A percentile compares a stretch with the other conserved stretches of the same genome.
Evolutionary conservation across 2,113 vertebrate species (phyloP).

Genomic region (Lophura nycthemera): DNA sequence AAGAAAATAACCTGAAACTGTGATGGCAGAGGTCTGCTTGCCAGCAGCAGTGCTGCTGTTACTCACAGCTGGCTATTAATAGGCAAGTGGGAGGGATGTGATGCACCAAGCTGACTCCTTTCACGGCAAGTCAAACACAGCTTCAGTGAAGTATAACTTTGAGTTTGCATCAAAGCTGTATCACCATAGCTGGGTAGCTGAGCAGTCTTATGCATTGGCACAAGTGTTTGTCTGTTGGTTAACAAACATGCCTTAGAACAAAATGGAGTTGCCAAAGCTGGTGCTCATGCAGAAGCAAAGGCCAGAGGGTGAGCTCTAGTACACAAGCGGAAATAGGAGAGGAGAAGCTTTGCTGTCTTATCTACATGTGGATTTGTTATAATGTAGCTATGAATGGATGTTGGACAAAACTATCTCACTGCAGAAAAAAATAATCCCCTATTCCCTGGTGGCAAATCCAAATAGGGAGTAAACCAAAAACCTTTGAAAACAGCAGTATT

Average conservation of each 20-base stretch:
- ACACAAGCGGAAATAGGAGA: not conserved
- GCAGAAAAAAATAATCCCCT: not conserved
- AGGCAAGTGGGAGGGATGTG: not conserved
- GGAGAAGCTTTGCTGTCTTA: not conserved
- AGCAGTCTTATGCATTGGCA: not conserved
- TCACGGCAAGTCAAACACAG: not conserved
- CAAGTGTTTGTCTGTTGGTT: rapidly evolving
- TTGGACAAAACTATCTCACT: not conserved
- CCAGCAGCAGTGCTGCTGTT: not conserved
- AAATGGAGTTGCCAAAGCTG: not conserved
- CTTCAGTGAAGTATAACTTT: not conserved
- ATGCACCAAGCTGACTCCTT: not conserved
- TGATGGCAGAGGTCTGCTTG: not conserved
- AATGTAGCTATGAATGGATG: not conserved
- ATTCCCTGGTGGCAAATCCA: not conserved
- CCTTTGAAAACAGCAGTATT: not conserved
- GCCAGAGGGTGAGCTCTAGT: not conserved
- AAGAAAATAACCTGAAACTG: not conserved
- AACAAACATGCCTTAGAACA: not conserved
- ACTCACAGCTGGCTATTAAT: not conserved
- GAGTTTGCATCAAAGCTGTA: not conserved
- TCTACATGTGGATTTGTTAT: not conserved
- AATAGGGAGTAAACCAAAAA: not conserved
- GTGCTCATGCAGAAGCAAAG: not conserved
- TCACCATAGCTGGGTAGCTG: not conserved